These are phyloP conservation scores for Catharus minimus DNA, from an alignment of 2,113 vertebrate species.

Conservation along the genomic window DNA sequence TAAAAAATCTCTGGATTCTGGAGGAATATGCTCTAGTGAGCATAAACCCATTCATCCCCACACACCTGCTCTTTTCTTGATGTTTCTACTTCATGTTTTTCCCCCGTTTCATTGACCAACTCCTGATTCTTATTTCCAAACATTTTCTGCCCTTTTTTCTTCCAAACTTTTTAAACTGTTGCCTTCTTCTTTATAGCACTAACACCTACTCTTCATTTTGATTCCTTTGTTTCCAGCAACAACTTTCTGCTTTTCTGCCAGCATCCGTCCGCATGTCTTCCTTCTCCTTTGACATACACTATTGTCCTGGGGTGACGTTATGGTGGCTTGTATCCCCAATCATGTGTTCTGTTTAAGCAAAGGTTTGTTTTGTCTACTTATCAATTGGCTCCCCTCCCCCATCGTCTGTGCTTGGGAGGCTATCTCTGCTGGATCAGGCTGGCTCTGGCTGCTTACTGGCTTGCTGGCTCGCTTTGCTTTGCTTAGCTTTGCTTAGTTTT, in stretches of 20 bases:
- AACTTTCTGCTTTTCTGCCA: not conserved
- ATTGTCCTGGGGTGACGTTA: too few species aligned
- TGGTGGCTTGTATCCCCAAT: too few species aligned
- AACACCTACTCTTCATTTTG: not conserved
- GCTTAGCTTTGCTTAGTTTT: too few species aligned
- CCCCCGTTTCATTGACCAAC: not conserved
- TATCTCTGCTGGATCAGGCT: too few species aligned
- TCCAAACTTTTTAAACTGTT: not conserved
- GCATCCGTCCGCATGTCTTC: not conserved
- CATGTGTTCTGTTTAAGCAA: too few species aligned
- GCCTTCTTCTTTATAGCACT: not conserved
- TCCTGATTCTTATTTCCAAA: not conserved
- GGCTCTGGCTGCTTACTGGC: too few species aligned
- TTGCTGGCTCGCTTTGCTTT: too few species aligned
- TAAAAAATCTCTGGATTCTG: not conserved
- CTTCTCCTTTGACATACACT: not conserved
- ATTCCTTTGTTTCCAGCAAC: not conserved
- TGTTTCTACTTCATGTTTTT: not conserved
- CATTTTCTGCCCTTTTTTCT: not conserved
- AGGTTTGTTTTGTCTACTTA: too few species aligned
- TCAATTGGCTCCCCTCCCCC: too few species aligned
- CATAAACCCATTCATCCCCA: accelerated
- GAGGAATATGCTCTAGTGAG: not conserved
- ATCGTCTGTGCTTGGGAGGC: too few species aligned
- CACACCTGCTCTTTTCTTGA: not conserved